Percentiles rank a stretch among this genome's conserved stretches.
Evolutionary conservation across 1,140 invertebrate species (phyloP).

Genomic region (Megalonaias nervosa): DNA sequence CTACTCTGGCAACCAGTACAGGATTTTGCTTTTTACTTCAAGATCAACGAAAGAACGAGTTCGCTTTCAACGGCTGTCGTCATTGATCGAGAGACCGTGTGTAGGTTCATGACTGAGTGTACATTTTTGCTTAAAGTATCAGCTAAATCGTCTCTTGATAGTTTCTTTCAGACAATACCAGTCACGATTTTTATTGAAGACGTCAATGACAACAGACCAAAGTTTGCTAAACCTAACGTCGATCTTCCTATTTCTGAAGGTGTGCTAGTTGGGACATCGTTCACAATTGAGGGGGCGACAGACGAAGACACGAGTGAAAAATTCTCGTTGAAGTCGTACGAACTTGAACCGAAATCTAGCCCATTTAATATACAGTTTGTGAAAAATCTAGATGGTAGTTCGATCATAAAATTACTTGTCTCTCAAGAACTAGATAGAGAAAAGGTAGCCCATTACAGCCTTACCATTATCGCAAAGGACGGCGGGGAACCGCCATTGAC

Average conservation of each 20-base stretch:
- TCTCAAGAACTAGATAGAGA: constrained; percentile 55
- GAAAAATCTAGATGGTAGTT: constrained; percentile 57
- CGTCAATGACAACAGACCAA: constrained; percentile 64
- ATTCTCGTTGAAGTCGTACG: constrained; percentile 55
- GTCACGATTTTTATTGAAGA: constrained; percentile 52
- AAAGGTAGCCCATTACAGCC: constrained; percentile 49
- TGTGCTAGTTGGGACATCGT: constrained; percentile 47
- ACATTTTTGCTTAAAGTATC: constrained; percentile 47
- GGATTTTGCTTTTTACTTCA: constrained; percentile 72
- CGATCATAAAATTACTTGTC: constrained; percentile 49
- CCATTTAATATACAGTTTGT: constrained; percentile 52
- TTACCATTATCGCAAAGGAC: constrained; percentile 86
- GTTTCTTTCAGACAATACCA: constrained; percentile 53
- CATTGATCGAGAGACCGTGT: constrained; percentile 60
- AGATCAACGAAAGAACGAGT: constrained; percentile 47
- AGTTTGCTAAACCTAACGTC: constrained; percentile 44
- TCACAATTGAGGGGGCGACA: constrained; percentile 53
- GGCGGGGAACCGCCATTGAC: constrained; percentile 52
- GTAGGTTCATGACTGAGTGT: constrained; percentile 52
- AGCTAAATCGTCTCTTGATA: constrained; percentile 44
- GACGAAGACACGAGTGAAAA: constrained; percentile 56
- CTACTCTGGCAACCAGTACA: constrained; percentile 10
- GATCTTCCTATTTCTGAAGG: constrained; percentile 56
- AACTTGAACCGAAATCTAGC: constrained; percentile 25
- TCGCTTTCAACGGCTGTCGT: constrained; percentile 38